phyloP scores from a whole-genome alignment of 2,797 vertebrate species.

The Molossus molossus region DNA sequence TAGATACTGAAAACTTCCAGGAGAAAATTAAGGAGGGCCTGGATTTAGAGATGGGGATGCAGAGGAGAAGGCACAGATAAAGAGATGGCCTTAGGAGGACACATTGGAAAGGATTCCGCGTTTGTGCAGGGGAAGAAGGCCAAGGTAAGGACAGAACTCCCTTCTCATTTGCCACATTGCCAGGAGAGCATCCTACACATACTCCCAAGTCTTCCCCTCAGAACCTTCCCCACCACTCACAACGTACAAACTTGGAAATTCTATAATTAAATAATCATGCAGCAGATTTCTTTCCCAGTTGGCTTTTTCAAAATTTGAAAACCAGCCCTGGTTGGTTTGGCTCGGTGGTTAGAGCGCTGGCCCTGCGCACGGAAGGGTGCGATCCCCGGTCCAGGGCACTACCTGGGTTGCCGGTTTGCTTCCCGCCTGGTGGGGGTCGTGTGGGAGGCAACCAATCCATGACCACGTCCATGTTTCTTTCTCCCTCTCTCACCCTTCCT shows the following conservation, averaged over 20 bases:
- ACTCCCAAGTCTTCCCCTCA: not conserved
- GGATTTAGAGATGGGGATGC: not conserved
- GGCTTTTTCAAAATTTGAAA: slow-evolving; percentile 7
- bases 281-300: not conserved
- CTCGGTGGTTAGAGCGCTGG: too few species aligned
- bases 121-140: not conserved
- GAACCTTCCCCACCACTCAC: not conserved
- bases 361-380: too few species aligned
- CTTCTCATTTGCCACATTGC: not conserved
- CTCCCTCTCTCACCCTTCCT: too few species aligned
- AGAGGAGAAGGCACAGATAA: not conserved
- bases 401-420: too few species aligned
- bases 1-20: not conserved
- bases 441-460: too few species aligned
- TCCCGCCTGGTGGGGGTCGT: too few species aligned
- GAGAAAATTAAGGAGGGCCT: not conserved
- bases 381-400: too few species aligned
- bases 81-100: not conserved
- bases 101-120: not conserved
- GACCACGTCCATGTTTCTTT: too few species aligned
- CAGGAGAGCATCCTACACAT: not conserved
- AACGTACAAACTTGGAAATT: not conserved
- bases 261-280: not conserved
- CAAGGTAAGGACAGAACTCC: not conserved
- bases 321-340: not conserved